Conservation (phyloP, 2,797 vertebrate species). For the Smutsia temminckii region DNA sequence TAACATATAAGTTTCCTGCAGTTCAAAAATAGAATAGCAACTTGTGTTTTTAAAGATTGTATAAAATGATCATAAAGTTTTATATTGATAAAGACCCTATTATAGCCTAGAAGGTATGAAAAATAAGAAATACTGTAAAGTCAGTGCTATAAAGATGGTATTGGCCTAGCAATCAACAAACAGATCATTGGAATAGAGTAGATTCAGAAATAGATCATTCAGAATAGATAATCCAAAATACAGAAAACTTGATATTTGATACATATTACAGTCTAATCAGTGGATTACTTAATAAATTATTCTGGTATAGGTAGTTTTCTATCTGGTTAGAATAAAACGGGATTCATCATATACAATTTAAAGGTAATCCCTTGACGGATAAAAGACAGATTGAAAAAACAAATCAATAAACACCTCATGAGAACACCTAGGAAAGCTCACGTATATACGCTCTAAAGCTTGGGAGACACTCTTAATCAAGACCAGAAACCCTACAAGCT, state of each 20-base stretch:
- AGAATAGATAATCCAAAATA: not conserved
- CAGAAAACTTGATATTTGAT: not conserved
- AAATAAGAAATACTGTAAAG: not conserved
- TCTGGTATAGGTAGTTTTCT: not conserved
- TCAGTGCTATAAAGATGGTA: not conserved
- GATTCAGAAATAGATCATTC: not conserved
- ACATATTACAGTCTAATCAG: not conserved
- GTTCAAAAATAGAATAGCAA: not conserved
- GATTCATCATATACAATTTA: not conserved
- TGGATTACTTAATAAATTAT: not conserved
- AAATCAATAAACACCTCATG: not conserved
- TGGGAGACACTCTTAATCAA: not conserved
- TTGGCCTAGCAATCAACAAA: not conserved
- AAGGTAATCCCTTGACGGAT: not conserved
- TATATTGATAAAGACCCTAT: not conserved
- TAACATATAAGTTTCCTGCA: not conserved
- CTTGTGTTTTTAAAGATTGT: not conserved
- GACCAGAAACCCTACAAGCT: not conserved
- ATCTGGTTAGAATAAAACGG: not conserved
- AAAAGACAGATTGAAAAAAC: not conserved
- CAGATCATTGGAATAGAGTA: not conserved
- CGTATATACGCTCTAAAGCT: not conserved
- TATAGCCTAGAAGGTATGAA: not conserved
- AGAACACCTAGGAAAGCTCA: not conserved
- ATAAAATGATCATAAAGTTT: not conserved